Base-by-base conservation (phyloP, 2,888 invertebrate genomes). In the Scaptomyza polygonia region DNA sequence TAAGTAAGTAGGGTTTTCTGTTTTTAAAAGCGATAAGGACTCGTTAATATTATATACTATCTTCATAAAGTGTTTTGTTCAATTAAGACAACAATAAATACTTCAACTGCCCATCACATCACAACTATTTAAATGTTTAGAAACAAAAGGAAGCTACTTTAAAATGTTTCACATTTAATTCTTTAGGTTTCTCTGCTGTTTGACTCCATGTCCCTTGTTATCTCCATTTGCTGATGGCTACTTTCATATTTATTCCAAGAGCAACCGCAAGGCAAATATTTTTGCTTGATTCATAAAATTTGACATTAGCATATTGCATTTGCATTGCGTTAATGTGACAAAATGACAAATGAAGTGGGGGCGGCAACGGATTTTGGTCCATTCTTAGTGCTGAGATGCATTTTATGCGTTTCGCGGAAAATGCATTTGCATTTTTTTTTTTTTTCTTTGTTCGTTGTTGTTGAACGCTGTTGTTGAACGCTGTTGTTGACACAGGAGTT, bases 261-360 rank as follows among this genome's bases (percentile, higher is more conserved):
- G 69, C 69, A 65, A 67, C 61, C 62, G 71, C 61, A 78, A 67
- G 52, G 55, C 77, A 82, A 86, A 86, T 74, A 86, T 86, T 87
- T 77, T 70, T 65, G 56, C 59, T 70, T 69, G 80, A 85, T 82
- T 82, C 87, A 84, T 82, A 79, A 86, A 82, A 79, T 86, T 79
- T 86, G 88, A 88, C 88, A 83, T 83, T 83, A 79, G 83, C 86
- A 86, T 84, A 86, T 82, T 88, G 86, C 80, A 90, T 89, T 89
- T 86, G 85, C 87, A 89, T 84, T 86, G 86, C 88, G 90, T 88
- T 89, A 89, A 89, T 89, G 89, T 89, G 90, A 89, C 90, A 89
- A 89, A 89, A 83, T 89, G 89, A 89, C 89, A 90, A 90, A 90
- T 89, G 85, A 86, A 86, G 81, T 72, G 62, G 71, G 16, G 62